Evolutionary conservation across 2,888 invertebrate genomes (phyloP), one percentile per base, ranked within the genome.

Genomic region (Coenonympha arcania): DNA sequence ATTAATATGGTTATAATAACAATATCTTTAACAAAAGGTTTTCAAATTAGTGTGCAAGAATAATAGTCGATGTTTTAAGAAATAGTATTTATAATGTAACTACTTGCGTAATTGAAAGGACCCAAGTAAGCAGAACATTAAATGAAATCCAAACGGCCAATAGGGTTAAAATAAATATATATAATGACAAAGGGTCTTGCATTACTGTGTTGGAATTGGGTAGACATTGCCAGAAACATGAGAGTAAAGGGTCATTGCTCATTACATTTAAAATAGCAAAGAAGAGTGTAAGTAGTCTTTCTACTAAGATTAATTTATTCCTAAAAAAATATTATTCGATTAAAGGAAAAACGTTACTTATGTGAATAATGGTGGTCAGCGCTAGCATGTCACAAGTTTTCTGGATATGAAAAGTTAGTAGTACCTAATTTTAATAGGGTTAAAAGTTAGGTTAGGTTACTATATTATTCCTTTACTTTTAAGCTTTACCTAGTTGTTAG

Each of bases 111-210:
- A 69, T 64, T 55, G 63, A 65, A 58, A 48, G 36, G 54, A 57
- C 76, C 76, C 73, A 73, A 75, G 67, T 73, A 76, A 75, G 68
- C 78, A 73, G 55, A 69, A 62, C 60, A 50, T 58, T 60, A 69
- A 73, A 74, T 73, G 64, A 70, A 75, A 75, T 69, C 61, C 58
- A 71, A 76, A 76, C 68, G 66, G 64, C 65, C 67, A 73, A 68
- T 65, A 65, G 55, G 52, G 58, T 54, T 63, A 61, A 60, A 65
- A 62, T 64, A 65, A 65, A 67, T 56, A 65, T 50, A 42, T 43
- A 37, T 54, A 55, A 41, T 55, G 49, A 51, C 33, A 34, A 44
- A 44, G 34, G 44, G 13, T 22, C 19, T 6, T 30, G 13, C 15
- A 43, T 24, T 34, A 16, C 8, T 16, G 34, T 15, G 6, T 44